phyloP scores from a whole-genome alignment of 92 coral and sea anemone species.

The Zoanthus sansibaricus region DNA sequence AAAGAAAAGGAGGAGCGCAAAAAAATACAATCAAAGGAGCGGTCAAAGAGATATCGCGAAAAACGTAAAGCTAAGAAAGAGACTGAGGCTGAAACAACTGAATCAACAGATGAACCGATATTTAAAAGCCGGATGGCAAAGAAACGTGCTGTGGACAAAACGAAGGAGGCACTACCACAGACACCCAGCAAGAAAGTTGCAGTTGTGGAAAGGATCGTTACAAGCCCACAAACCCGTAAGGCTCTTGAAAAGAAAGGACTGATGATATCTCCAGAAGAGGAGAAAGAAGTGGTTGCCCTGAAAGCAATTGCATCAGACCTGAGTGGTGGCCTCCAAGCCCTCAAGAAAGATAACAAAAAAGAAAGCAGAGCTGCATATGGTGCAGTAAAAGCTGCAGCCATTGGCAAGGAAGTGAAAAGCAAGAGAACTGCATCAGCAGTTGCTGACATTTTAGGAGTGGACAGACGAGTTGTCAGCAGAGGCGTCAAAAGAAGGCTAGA shows the following conservation, averaged over 20 bases:
- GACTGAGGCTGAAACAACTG: slow-evolving; percentile 30
- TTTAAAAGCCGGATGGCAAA: slow-evolving; percentile 59
- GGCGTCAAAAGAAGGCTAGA: background rate
- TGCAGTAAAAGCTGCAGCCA: slow-evolving; percentile 15
- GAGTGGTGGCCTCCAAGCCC: slow-evolving; percentile 21
- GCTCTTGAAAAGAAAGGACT: slow-evolving; percentile 49
- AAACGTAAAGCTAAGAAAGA: slow-evolving; percentile 16
- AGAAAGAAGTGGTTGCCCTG: slow-evolving; percentile 46
- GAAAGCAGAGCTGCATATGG: slow-evolving; percentile 24
- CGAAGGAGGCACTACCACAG: slow-evolving; percentile 19
- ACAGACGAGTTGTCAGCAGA: slow-evolving; percentile 22
- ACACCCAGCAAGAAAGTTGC: slow-evolving; percentile 45
- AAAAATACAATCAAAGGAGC: slow-evolving; percentile 28
- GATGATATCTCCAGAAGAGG: slow-evolving; percentile 58
- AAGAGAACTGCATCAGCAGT: background rate
- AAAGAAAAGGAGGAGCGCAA: slow-evolving; percentile 5
- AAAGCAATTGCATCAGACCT: slow-evolving; percentile 14
- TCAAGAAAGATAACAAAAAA: background rate
- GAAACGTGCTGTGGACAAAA: slow-evolving; percentile 54
- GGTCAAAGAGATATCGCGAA: slow-evolving; percentile 51
- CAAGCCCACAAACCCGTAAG: slow-evolving; percentile 48
- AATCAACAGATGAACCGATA: slow-evolving; percentile 24
- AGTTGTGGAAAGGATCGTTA: slow-evolving; percentile 48
- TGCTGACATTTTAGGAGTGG: slow-evolving; percentile 21
- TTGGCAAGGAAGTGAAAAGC: background rate